Base-by-base conservation (phyloP, 2,888 invertebrate species). In the Stenotaenia linearis region DNA sequence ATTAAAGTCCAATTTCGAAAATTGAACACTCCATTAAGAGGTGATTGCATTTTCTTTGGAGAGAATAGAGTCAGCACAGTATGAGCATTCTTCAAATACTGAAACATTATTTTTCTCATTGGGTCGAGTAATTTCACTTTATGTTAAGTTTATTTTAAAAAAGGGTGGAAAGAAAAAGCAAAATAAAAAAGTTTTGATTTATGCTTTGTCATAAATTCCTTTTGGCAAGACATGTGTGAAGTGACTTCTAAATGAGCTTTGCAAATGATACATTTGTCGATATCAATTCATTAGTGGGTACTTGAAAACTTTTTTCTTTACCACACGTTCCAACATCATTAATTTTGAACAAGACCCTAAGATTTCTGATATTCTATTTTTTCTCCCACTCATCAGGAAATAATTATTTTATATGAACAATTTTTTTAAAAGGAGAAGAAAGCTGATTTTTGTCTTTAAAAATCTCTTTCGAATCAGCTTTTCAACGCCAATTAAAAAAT, bases 1-100 rank as follows among this genome's bases (percentile, higher is more conserved):
- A 61, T 61, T 61, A 61, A 25, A 61, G 61, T 61, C 61, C 61
- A 61, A 61, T 61, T 61, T 61, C 61, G 61, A 61, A 61, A 61
- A 61, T 61, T 61, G 61, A 61, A 61, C 61, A 61, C 61, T 61
- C 61, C 61, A 61, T 61, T 61, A 61, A 61, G 61, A 61, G 61
- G 61, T 61, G 61, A 61, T 61, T 61, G 61, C 61, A 61, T 61
- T 61, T 61, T 61, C 61, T 61, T 61, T 28, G 25, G 23, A 4
- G 61, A 61, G 23, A 61, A 61, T 61, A 9, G 61, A 61, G 61
- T 61, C 61, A 61, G 61, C 61, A 61, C 61, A 61, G 25, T 61
- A 61, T 25, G 61, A 25, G 25, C 61, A 61, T 61, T 61, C 25
- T 61, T 61, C 61, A 61, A 61, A 61, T 61, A 61, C 61, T 61